Evolutionary conservation across 1,140 invertebrate genomes (phyloP).

Genomic region (Pseudomyrmex flavicornis): DNA sequence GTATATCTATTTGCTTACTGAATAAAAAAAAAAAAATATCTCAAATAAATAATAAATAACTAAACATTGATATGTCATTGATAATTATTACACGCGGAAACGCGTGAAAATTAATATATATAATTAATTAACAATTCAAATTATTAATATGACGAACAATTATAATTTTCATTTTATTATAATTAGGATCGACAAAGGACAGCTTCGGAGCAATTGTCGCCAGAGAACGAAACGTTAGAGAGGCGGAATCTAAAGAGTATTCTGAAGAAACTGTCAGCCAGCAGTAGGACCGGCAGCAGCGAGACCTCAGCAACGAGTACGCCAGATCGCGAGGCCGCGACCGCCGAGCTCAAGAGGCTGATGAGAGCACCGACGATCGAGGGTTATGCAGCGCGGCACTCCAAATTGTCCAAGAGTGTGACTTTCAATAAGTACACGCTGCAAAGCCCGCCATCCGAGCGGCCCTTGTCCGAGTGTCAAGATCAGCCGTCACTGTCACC

Average conservation of each 20-base stretch:
- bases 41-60: no score
- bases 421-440: slow-evolving; percentile 94
- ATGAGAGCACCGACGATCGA: slow-evolving; percentile 93
- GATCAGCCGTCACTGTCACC: slow-evolving; percentile 80
- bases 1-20: no score
- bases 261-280: slow-evolving; percentile 92
- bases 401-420: slow-evolving; percentile 94
- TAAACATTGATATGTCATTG: no score
- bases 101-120: no score
- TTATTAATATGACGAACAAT: neutral
- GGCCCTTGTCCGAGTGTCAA: slow-evolving; percentile 73
- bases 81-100: no score
- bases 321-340: slow-evolving; percentile 82
- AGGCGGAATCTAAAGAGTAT: slow-evolving; percentile 93
- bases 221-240: slow-evolving; percentile 94
- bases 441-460: slow-evolving; percentile 89
- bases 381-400: slow-evolving; percentile 94
- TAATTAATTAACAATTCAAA: neutral
- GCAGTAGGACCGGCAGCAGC: slow-evolving; percentile 84
- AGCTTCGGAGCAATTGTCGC: slow-evolving; percentile 83
- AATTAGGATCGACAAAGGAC: slow-evolving; percentile 30
- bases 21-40: no score
- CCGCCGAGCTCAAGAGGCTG: slow-evolving; percentile 87
- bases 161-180: neutral
- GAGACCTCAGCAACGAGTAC: slow-evolving; percentile 79